These are phyloP conservation scores for Dicycla oo DNA, from an alignment of 2,888 invertebrate species.

Conservation along the genomic window DNA sequence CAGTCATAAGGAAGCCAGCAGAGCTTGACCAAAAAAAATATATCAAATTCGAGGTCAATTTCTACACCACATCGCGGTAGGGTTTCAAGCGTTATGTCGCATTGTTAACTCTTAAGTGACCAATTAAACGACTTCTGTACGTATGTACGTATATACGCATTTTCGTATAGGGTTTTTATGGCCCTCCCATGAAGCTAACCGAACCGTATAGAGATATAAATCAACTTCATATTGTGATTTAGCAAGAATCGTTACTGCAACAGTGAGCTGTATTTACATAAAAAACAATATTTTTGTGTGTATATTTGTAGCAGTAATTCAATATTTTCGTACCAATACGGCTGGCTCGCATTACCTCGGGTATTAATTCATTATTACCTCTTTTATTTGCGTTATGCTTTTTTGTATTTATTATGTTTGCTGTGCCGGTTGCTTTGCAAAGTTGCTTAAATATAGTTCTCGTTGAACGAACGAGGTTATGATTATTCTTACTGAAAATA, in stretches of 20 bases:
- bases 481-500: constrained; percentile 27
- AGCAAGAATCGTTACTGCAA: constrained; percentile 92
- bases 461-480: constrained; percentile 3
- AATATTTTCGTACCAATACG: constrained; percentile 68
- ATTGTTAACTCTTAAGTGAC: constrained; percentile 70
- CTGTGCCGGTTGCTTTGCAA: constrained; percentile 48
- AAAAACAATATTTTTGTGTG: constrained; percentile 86
- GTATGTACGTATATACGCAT: constrained; percentile 50
- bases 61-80: constrained; percentile 56
- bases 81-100: constrained; percentile 65
- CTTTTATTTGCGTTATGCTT: constrained; percentile 65
- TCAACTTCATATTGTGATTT: constrained; percentile 91
- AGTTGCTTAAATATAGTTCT: constrained; percentile 52
- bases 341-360: constrained; percentile 65
- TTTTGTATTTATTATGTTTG: constrained; percentile 68
- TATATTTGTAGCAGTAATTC: constrained; percentile 82
- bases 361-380: constrained; percentile 65
- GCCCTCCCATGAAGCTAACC: constrained; percentile 88
- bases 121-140: constrained; percentile 68
- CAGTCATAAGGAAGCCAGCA: constrained; percentile 51
- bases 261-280: constrained; percentile 91
- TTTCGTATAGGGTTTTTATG: constrained; percentile 80
- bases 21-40: constrained; percentile 57
- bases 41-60: constrained; percentile 64
- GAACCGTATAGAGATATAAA: constrained; percentile 89